Percentiles rank a stretch among this genome's conserved stretches.
These are phyloP conservation scores for Gobionotothen gibberifrons DNA, from an alignment of 2,797 vertebrate species.

Conservation along the genomic window DNA sequence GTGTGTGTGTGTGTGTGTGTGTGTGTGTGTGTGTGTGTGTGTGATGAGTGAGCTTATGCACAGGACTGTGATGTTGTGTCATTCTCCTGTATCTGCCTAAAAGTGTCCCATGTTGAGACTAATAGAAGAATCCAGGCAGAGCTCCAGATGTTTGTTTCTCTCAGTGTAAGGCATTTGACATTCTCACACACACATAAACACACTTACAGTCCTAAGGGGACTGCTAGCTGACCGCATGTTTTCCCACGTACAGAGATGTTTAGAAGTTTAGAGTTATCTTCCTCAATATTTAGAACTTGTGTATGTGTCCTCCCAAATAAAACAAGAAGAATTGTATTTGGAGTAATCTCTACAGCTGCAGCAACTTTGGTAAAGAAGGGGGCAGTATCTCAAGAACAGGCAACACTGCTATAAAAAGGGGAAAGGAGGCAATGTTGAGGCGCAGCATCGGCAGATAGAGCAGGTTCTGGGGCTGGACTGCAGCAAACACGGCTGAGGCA, in stretches of 20 bases:
- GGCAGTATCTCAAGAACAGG: background rate
- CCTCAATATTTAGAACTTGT: background rate
- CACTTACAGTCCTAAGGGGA: conserved; percentile 16
- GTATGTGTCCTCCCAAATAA: background rate
- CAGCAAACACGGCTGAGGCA: no score
- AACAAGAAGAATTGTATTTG: background rate
- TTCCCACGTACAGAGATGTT: conserved; percentile 22
- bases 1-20: conserved; percentile 5
- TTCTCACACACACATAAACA: conserved; percentile 37
- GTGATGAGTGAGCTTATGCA: background rate
- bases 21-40: background rate
- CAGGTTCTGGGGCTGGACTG: no score
- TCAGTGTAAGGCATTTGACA: conserved; percentile 34
- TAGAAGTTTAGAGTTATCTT: conserved; percentile 11
- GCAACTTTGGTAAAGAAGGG: background rate
- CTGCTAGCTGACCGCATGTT: conserved; percentile 21
- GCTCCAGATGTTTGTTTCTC: conserved; percentile 42
- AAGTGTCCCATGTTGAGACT: conserved; percentile 22
- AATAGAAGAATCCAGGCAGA: conserved; percentile 20
- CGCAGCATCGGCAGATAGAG: background rate
- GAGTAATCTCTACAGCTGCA: background rate
- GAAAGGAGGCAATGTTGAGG: background rate
- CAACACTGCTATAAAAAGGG: background rate
- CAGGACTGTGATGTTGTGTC: conserved; percentile 10
- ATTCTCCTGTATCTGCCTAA: conserved; percentile 6